Conservation (phyloP, 2,113 vertebrate species). For the Ellobius talpinus region DNA sequence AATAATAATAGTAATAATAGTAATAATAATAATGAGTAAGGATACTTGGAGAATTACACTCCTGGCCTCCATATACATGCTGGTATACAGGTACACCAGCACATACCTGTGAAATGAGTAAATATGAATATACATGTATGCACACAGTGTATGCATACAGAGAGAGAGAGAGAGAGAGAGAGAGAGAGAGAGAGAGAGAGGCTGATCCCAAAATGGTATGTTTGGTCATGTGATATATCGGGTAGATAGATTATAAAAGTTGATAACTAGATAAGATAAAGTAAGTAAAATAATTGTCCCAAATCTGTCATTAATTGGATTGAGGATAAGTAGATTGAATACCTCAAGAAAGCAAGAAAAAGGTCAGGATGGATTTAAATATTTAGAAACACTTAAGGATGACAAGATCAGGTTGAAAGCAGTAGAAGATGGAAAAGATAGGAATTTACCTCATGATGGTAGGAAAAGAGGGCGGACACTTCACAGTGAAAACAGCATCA, state of each 20-base stretch:
- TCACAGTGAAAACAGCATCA: not conserved
- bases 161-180: too few species aligned
- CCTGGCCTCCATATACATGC: too few species aligned
- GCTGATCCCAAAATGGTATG: not conserved
- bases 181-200: too few species aligned
- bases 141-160: too few species aligned
- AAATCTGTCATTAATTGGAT: not conserved
- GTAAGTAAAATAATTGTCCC: not conserved
- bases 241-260: not conserved
- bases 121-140: not conserved
- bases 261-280: not conserved
- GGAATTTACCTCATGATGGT: not conserved
- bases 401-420: not conserved
- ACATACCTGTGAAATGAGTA: not conserved
- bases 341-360: not conserved
- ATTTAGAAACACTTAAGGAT: not conserved
- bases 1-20: too few species aligned
- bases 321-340: not conserved
- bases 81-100: too few species aligned
- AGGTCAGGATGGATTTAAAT: not conserved
- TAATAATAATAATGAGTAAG: too few species aligned
- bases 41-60: too few species aligned
- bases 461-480: not conserved
- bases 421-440: not conserved
- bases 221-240: not conserved